phyloP scores from a whole-genome alignment of 2,797 vertebrate species.

The Helarctos malayanus region DNA sequence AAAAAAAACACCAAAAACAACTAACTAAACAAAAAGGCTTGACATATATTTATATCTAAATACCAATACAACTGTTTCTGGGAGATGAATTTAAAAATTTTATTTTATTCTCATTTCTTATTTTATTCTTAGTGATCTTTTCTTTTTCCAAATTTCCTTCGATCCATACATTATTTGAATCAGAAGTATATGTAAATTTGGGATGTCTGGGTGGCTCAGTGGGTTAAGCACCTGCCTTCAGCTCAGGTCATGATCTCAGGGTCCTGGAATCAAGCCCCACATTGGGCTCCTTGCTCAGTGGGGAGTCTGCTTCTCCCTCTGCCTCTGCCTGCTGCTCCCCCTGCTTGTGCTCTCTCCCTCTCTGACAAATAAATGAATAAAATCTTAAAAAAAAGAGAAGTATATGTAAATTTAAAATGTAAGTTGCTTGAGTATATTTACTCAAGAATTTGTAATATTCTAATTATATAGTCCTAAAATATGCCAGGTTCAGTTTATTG shows the following conservation, averaged over 20 bases:
- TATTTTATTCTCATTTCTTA: not conserved
- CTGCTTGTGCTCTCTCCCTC: too few species aligned
- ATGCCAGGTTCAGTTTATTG: not conserved
- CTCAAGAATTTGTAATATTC: not conserved
- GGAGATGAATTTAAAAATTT: not conserved
- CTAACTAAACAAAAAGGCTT: not conserved
- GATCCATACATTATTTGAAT: not conserved
- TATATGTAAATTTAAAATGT: not conserved
- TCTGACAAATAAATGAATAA: too few species aligned
- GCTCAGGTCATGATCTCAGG: too few species aligned
- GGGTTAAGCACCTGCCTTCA: too few species aligned
- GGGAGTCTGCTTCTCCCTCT: too few species aligned
- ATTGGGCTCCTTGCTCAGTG: too few species aligned
- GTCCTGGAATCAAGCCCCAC: too few species aligned
- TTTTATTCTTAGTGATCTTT: not conserved
- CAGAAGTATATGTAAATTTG: not conserved
- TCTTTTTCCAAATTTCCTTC: not conserved
- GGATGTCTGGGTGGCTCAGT: too few species aligned
- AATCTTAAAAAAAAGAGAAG: too few species aligned
- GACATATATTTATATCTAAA: not conserved
- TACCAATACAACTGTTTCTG: not conserved
- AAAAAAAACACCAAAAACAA: not conserved
- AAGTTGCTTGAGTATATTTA: not conserved
- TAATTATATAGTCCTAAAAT: not conserved
- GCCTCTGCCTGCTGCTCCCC: too few species aligned